phyloP scores from a whole-genome alignment of 2,888 invertebrate species.

The Cancer borealis region DNA sequence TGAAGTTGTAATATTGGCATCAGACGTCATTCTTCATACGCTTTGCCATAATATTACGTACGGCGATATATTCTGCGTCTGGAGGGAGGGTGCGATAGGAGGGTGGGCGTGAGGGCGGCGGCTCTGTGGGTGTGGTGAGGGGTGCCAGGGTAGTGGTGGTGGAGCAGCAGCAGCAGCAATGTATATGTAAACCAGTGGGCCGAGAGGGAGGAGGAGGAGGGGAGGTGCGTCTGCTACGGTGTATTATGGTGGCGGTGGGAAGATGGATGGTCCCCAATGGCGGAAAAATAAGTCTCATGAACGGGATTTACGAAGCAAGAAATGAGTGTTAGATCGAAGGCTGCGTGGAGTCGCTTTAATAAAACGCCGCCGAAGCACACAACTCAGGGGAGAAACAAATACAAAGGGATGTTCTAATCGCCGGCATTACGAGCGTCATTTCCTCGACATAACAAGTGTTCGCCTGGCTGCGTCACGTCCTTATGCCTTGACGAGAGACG shows the following conservation, averaged over 20 bases:
- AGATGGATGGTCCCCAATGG: neutral
- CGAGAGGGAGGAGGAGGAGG: neutral
- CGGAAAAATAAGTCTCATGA: neutral
- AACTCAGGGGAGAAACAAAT: slow-evolving; percentile 4
- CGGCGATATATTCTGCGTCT: neutral
- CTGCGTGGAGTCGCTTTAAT: neutral
- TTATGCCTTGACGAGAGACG: neutral
- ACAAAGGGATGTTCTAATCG: slow-evolving; percentile 1
- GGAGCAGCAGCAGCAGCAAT: neutral
- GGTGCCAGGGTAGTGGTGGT: slow-evolving; percentile 8
- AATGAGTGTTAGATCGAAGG: neutral
- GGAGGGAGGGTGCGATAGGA: neutral
- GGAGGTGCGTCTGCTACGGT: neutral
- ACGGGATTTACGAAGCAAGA: neutral
- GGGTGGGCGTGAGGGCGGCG: neutral
- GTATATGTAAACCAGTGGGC: slow-evolving; percentile 17
- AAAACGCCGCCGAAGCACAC: neutral
- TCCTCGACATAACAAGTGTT: slow-evolving; percentile 8
- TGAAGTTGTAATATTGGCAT: neutral
- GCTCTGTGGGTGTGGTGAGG: slow-evolving; percentile 3
- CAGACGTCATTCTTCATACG: neutral
- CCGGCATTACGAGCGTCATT: slow-evolving; percentile 8
- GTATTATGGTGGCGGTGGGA: neutral
- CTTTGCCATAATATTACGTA: neutral
- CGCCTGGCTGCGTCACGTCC: neutral